Evolutionary conservation across 2,113 vertebrate species (phyloP), one percentile per base, ranked within the genome.

Genomic region (Apteryx mantelli): DNA sequence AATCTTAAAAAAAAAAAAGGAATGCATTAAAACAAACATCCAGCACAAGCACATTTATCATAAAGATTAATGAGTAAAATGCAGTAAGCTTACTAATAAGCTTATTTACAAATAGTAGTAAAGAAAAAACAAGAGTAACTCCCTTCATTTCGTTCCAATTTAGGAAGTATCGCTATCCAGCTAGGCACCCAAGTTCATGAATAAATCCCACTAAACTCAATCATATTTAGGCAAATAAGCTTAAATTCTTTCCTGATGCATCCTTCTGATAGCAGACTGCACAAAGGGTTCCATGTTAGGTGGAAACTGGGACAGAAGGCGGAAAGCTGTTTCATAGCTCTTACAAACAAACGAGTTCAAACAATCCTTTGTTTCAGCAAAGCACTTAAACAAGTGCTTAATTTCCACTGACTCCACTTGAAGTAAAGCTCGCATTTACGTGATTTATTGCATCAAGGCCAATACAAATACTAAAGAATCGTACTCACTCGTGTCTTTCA

Each of bases 401-500:
- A 32, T 50, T 91, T 85, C 84, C 79, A 91, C 55, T 64, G 46
- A 88, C 50, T 93, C 55, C 82, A 77, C 68, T 91, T 93, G 81
- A 92, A 88, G 55, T 26, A 77, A 91, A 76, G 69, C 76, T 91
- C 85, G 83, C 34, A 78, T 86, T 90, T 88, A 42, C 69, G 56
- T 55, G 32, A 86, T 42, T 95, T 84, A 77, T 68, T 70, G 61
- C 88, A 90, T 11, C 55, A 69, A 56, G n/a, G 38, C 30, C 79
- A 92, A 44, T 40, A 55, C 6, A 46, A 95, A 85, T 55, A 68
- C 63, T 52, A 44, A 82, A 46, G 28, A 88, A 78, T 78, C 40
- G 63, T 92, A 96, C 98, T 98, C 96, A 99, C 98, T 86, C 97
- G 68, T 98, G 98, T 97, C 97, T 98, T 77, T 98, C 98, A 10